Evolutionary conservation across 2,113 vertebrate species (phyloP).

Genomic region (Serilophus lunatus): DNA sequence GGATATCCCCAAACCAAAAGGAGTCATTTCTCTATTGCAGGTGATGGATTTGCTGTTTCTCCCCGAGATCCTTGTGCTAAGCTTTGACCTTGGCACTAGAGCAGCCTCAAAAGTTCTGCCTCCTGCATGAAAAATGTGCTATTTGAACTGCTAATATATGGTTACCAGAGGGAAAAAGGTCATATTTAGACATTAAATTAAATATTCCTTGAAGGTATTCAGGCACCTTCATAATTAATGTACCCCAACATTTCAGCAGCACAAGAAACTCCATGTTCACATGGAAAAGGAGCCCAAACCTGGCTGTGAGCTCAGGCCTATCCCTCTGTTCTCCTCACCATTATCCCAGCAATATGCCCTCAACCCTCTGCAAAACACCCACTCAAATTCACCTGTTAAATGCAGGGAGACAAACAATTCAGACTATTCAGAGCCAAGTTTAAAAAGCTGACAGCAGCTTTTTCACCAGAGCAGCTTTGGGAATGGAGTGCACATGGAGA

Average conservation of each 20-base stretch:
- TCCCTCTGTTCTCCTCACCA: neutral
- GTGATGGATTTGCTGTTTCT: neutral
- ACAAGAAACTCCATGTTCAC: neutral
- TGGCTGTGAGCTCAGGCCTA: neutral
- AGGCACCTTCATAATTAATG: neutral
- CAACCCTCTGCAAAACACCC: neutral
- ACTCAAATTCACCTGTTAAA: neutral
- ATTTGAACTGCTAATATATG: neutral
- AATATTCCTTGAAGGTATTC: neutral
- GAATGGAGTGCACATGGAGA: neutral
- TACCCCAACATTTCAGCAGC: neutral
- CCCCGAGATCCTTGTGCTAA: neutral
- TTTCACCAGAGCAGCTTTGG: neutral
- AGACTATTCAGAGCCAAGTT: neutral
- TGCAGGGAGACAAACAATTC: neutral
- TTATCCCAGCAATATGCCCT: neutral
- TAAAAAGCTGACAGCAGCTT: neutral
- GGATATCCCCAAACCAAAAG: neutral
- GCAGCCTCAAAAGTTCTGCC: neutral
- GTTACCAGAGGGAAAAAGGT: neutral
- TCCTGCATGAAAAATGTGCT: neutral
- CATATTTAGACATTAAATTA: neutral
- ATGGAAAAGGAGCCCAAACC: neutral
- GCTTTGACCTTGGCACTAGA: neutral
- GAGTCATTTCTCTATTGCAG: neutral